Base-by-base conservation (phyloP, 1,140 invertebrate species). In the Caenorhabditis inopinata region DNA sequence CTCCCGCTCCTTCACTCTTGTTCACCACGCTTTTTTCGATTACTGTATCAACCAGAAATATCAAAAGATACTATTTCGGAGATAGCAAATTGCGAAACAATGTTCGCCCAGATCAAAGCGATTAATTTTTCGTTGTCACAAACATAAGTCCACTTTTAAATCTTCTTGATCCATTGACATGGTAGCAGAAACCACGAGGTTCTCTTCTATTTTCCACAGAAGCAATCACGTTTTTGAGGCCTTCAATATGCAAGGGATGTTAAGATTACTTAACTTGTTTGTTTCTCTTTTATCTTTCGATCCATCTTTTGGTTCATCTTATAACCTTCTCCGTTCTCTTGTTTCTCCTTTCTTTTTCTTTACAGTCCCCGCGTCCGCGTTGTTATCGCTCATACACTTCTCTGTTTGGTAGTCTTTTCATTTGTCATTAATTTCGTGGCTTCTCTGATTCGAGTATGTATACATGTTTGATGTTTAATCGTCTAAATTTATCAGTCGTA, bases 241-340 rank as follows among this genome's bases (percentile, higher is more conserved):
- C n/a, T n/a, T n/a, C n/a, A n/a, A 21, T 21, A 12, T 58, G 27
- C 4, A 23, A 9, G 5, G 48, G 5, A 23, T 11, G n/a, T 42
- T 68, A n/a, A 38, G 58, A 68, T 21, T 32, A 68, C 35, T 68
- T 29, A 68, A 68, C 58, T 38, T 18, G 21, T 68, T 25, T 62
- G 11, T 32, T 29, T 58, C 51, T 11, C 14, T 23, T 32, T 58
- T 58, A 58, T 58, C 58, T 68, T 68, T 68, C n/a, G 58, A 32
- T 68, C 58, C 58, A 68, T 68, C 58, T 68, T 68, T 68, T 68
- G 58, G 58, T 68, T 68, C 58, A 68, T 68, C 58, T 68, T 68
- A 35, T 68, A 32, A 18, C 58, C 58, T 68, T 68, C 32, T 68
- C 32, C 27, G 5, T 21, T 68, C 58, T 68, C 32, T 68, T 68